Evolutionary conservation across 2,113 vertebrate genomes (phyloP), one percentile per base, ranked within the genome.

Genomic region (Steatornis caripensis): DNA sequence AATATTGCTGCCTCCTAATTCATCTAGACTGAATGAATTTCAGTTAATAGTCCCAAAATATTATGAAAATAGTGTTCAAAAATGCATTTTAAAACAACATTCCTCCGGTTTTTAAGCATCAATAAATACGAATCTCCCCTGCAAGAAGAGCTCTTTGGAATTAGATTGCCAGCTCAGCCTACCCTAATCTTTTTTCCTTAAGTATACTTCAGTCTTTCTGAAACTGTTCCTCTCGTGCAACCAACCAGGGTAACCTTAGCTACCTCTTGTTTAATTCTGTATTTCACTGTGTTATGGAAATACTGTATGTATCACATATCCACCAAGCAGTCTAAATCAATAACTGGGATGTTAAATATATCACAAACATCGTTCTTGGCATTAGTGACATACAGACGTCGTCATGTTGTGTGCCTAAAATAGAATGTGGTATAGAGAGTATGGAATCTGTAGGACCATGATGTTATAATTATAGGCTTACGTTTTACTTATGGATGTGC

Each of bases 271-370:
- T 97, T 95, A 87, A 90, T 85, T 94, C 62, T 90, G 48, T 96
- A 81, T 95, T 90, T 90, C 81, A 76, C 61, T 80, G 18, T 94
- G 78, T 89, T 96, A 58, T 95, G 92, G 87, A 96, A 94, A 95
- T 95, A 90, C 72, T 76, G 64, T 61, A 76, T 83, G 65, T 97
- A 97, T 98, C 93, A 53, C 39, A 61, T 98, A 64, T 96, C 95
- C 57, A 75, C 75, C 89, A 91, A 88, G 86, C 48, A 84, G 87
- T 92, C 96, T 96, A 93, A 93, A 97, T 95, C 91, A 90, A 97
- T 97, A 93, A 93, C 86, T n/a, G 58, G 37, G 58, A n/a, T 84
- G 95, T 96, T 98, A 97, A 97, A 97, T 96, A 95, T 96, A 96
- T 97, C 97, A 61, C 95, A 88, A 83, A 71, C 91, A 81, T 95